A percentile compares a stretch with the other conserved stretches of the same genome.
Evolutionary conservation across 2,888 invertebrate genomes (phyloP).

Genomic region (Spodoptera exigua): DNA sequence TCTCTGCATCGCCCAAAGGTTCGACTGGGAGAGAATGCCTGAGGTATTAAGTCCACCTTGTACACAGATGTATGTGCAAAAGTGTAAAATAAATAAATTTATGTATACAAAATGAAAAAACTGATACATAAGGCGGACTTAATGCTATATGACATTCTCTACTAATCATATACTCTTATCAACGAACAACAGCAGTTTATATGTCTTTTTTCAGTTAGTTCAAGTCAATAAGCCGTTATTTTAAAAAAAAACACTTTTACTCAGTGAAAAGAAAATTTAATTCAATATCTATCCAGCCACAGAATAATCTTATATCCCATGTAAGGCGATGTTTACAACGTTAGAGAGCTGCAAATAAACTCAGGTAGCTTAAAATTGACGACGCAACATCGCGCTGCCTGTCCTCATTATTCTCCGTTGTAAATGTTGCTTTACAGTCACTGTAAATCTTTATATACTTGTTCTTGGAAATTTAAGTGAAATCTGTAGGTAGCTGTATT

Average conservation of each 20-base stretch:
- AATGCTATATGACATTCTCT: no score
- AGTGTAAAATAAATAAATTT: no score
- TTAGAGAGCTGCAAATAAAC: constrained; percentile 72
- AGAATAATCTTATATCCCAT: constrained; percentile 18
- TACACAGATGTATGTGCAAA: no score
- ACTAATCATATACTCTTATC: no score
- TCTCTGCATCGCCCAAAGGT: no score
- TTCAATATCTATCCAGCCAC: constrained; percentile 30
- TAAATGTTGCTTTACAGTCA: constrained; percentile 44
- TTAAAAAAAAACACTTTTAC: background rate
- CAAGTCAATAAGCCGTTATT: no score
- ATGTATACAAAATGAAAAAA: no score
- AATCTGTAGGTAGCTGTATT: constrained; percentile 17
- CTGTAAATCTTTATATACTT: constrained; percentile 48
- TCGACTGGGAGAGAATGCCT: no score
- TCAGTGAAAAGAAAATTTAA: background rate
- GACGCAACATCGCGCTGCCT: constrained; percentile 54
- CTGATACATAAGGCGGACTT: no score
- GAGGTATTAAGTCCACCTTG: no score
- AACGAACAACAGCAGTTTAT: no score
- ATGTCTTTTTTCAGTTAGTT: no score
- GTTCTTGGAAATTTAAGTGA: constrained; percentile 29
- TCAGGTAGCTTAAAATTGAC: constrained; percentile 65
- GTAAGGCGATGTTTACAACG: constrained; percentile 69
- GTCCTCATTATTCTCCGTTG: constrained; percentile 49